Evolutionary conservation across 2,113 vertebrate genomes (phyloP).

Genomic region (Mus spicilegus): DNA sequence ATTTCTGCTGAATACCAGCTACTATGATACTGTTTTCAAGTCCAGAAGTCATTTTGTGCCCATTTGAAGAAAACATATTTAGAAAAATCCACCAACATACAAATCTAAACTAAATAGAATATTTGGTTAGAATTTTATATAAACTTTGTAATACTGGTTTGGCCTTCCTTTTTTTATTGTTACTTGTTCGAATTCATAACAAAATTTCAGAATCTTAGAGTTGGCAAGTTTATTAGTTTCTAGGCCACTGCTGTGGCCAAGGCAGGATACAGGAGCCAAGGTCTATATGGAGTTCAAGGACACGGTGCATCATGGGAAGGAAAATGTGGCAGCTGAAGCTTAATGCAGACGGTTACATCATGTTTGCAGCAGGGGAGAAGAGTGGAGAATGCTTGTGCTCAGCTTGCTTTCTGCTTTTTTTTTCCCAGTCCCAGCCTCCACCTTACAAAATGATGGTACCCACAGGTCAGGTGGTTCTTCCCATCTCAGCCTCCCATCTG

Average conservation of each 20-base stretch:
- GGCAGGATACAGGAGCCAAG: not conserved
- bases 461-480: not conserved
- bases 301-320: too few species aligned
- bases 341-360: too few species aligned
- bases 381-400: too few species aligned
- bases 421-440: not conserved
- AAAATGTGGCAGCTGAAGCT: not conserved
- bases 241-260: not conserved
- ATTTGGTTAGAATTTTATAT: not conserved
- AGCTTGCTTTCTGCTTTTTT: not conserved
- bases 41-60: constrained; percentile 24
- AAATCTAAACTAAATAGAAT: constrained; percentile 29
- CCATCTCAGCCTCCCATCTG: not conserved
- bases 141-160: not conserved
- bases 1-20: constrained; percentile 10
- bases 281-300: not conserved
- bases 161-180: not conserved
- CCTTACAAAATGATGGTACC: not conserved
- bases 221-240: not conserved
- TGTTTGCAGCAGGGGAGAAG: not conserved
- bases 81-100: constrained; percentile 1
- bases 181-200: not conserved
- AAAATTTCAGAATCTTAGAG: constrained; percentile 13
- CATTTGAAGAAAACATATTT: not conserved
- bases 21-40: constrained; percentile 1